Conservation (phyloP, 92 coral and sea anemone species). For the Porites rus region DNA sequence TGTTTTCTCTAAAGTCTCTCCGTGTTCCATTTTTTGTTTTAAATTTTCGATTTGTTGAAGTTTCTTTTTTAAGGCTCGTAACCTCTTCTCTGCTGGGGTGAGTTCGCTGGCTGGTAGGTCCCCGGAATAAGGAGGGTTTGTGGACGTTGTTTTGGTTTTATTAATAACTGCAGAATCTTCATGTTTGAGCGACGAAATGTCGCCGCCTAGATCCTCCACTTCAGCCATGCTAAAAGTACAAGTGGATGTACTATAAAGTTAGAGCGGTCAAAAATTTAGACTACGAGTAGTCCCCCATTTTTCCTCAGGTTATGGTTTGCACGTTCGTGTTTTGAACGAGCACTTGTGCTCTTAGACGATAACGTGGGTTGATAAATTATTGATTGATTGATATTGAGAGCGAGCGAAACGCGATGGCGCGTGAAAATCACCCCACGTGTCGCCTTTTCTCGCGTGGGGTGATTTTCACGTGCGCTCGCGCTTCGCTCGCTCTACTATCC, state of each 20-base stretch:
- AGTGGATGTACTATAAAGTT: not conserved
- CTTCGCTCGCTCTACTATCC: too few relatives aligned
- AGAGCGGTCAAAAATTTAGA: too few relatives aligned
- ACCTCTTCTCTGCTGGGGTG: constrained; percentile 79
- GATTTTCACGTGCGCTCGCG: too few relatives aligned
- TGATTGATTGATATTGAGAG: too few relatives aligned
- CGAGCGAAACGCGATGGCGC: too few relatives aligned
- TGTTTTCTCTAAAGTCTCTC: constrained; percentile 79
- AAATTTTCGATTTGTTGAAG: constrained; percentile 84
- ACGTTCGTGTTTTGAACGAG: too few relatives aligned
- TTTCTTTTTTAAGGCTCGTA: constrained; percentile 83
- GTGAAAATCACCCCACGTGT: too few relatives aligned
- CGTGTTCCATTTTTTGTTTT: constrained; percentile 75
- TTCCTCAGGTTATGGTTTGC: too few relatives aligned
- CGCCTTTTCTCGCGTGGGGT: too few relatives aligned
- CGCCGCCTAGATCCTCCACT: constrained; percentile 21
- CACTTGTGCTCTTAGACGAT: too few relatives aligned
- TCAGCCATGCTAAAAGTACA: constrained; percentile 24
- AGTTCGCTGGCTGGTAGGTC: constrained; percentile 45
- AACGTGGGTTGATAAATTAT: too few relatives aligned
- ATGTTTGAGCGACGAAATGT: constrained; percentile 3
- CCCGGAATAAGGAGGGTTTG: not conserved
- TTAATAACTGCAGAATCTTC: not conserved
- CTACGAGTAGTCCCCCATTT: too few relatives aligned
- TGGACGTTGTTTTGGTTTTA: not conserved